Evolutionary conservation across 2,797 vertebrate species (phyloP), one percentile per base, ranked within the genome.

Genomic region (Labeo calbasu): DNA sequence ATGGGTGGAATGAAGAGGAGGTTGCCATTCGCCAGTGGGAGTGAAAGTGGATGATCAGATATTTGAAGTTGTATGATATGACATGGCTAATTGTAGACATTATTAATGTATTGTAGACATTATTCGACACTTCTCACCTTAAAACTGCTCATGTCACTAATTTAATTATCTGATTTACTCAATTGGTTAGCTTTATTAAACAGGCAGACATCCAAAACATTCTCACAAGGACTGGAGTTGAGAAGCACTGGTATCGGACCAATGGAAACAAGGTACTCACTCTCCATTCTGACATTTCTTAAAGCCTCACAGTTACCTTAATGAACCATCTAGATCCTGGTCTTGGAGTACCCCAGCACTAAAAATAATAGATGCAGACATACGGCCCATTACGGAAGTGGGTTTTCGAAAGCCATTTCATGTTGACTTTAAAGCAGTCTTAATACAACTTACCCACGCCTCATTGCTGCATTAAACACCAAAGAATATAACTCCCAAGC

Each of bases 391-490:
- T 48, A 65, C 3, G 25, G 23, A 65, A 65, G 77, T 79, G 50
- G 17, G 59, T 25, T 28, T 50, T n/a, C 2, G 11, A 79, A 65
- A 50, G 59, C 46, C 23, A 65, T 79, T 65, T 79, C 19, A 65
- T 79, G 23, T 79, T 28, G 59, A 79, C 59, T 66, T 43, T 76
- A 83, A 76, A 66, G 59, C 36, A 66, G 71, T 65, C 81, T 83
- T 88, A 78, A 87, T 84, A 86, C 84, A 77, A 55, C 68, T 84
- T 82, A 73, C 71, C 63, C 87, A 87, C 66, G 86, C 84, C 88
- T 88, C 88, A 88, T 88, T 87, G 88, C 81, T 82, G 88, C 84
- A 87, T 88, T 88, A 88, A 88, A 84, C 88, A 87, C 84, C 88
- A 86, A 83, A 87, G 88, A 87, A 86, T 84, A 84, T 76, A 84